Percentiles rank a stretch among this genome's conserved stretches.
Evolutionary conservation across 2,113 vertebrate genomes (phyloP).

Genomic region (Dasyprocta punctata): DNA sequence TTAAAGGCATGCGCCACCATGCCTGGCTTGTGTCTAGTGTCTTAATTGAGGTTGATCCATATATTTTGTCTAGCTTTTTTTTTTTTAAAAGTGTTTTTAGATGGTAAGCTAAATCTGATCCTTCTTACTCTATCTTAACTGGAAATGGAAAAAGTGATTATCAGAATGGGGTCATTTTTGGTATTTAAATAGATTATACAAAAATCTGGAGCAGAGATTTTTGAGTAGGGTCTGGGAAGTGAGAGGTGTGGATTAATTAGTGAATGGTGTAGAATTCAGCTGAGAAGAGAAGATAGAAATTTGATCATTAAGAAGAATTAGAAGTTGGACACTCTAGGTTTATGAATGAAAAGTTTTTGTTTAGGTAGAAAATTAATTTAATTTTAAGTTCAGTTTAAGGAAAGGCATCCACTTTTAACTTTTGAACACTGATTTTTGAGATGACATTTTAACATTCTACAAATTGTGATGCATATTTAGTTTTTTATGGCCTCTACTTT

Average conservation of each 20-base stretch:
- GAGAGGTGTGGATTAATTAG: not conserved
- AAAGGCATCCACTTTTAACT: not conserved
- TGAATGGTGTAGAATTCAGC: not conserved
- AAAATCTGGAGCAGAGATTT: conserved; percentile 11
- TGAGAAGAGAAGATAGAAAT: not conserved
- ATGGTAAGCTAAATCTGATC: not conserved
- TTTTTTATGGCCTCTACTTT: not conserved
- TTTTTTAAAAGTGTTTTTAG: not conserved
- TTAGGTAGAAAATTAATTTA: conserved; percentile 16
- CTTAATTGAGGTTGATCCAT: not conserved
- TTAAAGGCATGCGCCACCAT: too few species aligned
- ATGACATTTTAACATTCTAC: not conserved
- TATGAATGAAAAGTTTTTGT: conserved; percentile 30
- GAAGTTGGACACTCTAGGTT: not conserved
- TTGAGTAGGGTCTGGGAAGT: not conserved
- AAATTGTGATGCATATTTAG: conserved; percentile 10
- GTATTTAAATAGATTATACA: not conserved
- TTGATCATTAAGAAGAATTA: not conserved
- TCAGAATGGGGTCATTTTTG: conserved; percentile 16
- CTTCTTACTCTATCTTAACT: not conserved
- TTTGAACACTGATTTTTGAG: conserved; percentile 37
- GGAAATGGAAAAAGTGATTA: not conserved
- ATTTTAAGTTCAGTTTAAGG: not conserved
- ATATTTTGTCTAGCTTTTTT: not conserved
- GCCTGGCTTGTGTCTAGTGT: not conserved